phyloP scores from a whole-genome alignment of 2,113 vertebrate genomes.

The Hassar affinis region DNA sequence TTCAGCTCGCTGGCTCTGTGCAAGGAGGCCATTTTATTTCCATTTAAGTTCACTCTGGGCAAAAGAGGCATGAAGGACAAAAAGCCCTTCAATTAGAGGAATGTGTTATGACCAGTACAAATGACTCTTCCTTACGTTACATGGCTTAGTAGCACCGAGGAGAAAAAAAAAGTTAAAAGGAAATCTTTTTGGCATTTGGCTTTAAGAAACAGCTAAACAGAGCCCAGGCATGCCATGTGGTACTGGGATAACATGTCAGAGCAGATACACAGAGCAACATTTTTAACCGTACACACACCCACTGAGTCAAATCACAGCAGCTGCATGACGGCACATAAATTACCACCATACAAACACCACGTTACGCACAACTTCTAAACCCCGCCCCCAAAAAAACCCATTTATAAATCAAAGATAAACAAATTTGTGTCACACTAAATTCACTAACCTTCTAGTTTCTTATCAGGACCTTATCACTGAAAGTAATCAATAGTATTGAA shows the following conservation, averaged over 20 bases:
- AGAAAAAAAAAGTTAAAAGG: accelerated
- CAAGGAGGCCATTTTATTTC: conserved; percentile 19
- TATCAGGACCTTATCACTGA: conserved; percentile 17
- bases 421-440: not conserved
- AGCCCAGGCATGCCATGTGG: not conserved
- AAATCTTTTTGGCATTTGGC: too few relatives aligned
- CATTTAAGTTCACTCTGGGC: conserved; percentile 24
- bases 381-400: not conserved
- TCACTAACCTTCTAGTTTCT: conserved; percentile 26
- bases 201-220: not conserved
- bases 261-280: conserved; percentile 12
- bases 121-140: not conserved
- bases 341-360: conserved; percentile 30
- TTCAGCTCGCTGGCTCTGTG: conserved; percentile 13
- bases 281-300: conserved; percentile 31
- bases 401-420: conserved; percentile 26
- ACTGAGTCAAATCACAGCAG: conserved; percentile 14
- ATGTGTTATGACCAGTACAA: conserved; percentile 18
- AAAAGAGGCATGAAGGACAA: conserved; percentile 38
- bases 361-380: conserved; percentile 5
- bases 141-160: not conserved
- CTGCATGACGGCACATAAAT: conserved; percentile 10
- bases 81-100: conserved; percentile 7
- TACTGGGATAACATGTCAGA: conserved; percentile 9
- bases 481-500: conserved; percentile 29